These are phyloP conservation scores for Microplitis deprimator DNA, from an alignment of 2,888 invertebrate species.

Conservation along the genomic window DNA sequence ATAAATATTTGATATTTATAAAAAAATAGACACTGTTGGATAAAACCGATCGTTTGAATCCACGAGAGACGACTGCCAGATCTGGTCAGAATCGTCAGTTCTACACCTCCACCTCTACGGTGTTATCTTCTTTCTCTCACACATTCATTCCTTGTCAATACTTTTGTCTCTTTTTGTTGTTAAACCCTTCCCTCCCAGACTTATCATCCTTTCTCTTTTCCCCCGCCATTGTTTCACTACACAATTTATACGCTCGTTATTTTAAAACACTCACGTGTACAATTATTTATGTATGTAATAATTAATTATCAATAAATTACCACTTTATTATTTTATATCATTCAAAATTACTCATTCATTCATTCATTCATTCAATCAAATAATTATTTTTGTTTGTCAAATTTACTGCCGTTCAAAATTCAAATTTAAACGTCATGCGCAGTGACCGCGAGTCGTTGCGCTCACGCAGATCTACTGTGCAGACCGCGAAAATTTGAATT, in stretches of 20 bases:
- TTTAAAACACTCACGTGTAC: background rate
- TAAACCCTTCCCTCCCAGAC: constrained; percentile 13
- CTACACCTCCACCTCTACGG: constrained; percentile 29
- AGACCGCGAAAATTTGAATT: background rate
- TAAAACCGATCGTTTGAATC: constrained; percentile 47
- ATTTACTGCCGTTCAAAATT: background rate
- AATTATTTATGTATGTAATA: background rate
- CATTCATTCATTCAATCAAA: too few relatives aligned
- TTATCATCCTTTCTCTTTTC: constrained; percentile 34
- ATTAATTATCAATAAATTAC: too few relatives aligned
- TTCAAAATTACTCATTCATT: too few relatives aligned
- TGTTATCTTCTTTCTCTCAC: constrained; percentile 12
- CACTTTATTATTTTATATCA: too few relatives aligned
- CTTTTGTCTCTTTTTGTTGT: background rate
- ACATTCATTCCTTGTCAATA: background rate
- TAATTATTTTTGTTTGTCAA: too few relatives aligned
- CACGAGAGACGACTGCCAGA: constrained; percentile 58
- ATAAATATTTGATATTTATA: background rate
- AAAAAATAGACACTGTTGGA: constrained; percentile 9
- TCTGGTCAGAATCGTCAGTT: constrained; percentile 56
- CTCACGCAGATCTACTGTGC: background rate
- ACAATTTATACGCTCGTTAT: background rate
- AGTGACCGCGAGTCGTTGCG: background rate
- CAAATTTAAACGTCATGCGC: constrained; percentile 7
- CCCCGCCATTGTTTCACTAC: constrained; percentile 23